Base-by-base conservation (phyloP, 2,888 invertebrate genomes). In the Ormyrus labotus region DNA sequence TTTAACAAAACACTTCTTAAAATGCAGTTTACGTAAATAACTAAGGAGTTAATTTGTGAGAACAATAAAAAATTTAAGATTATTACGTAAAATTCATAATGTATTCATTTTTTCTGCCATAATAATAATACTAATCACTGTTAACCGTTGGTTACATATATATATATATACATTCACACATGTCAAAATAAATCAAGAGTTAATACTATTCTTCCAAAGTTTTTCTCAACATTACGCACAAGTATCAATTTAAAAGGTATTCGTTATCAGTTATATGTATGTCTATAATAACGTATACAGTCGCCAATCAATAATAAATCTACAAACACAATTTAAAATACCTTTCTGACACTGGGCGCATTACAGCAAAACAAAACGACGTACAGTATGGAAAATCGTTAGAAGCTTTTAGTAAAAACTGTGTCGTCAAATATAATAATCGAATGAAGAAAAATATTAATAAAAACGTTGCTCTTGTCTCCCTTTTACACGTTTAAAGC, bases 51-150 rank as follows among this genome's bases (percentile, higher is more conserved):
- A 70, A 73, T 70, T 13, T n/a, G 48, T 65, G 47, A 74, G 53
- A 73, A 73, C 72, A 73, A 78, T 65, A 65, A 65, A 74, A 74
- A 76, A 58, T 74, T 47, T 50, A 73, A 74, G 45, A 57, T 71
- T 72, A 63, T 76, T 71, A 78, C 57, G 78, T 78, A 81, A 81
- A 81, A 73, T 81, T 78, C 63, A 67, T 81, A 78, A 67, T 34
- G 34, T 63, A 69, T 75, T 65, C 13, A 69, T 81, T 76, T 61
- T 68, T 6, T 78, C 58, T 77, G 69, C 19, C 72, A 73, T 61
- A 63, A 71, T n/a, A 47, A 71, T 76, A 82, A 80, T 70, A 82
- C 76, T 82, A 79, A 76, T 77, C 82, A 80, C 70, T 80, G 76
- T 76, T 80, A 77, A 80, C 79, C 79, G 70, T 80, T 82, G 73